A percentile compares a stretch with the other conserved stretches of the same genome.
These are phyloP conservation scores for Coptotermes formosanus DNA, from an alignment of 1,140 invertebrate genomes.

Conservation along the genomic window DNA sequence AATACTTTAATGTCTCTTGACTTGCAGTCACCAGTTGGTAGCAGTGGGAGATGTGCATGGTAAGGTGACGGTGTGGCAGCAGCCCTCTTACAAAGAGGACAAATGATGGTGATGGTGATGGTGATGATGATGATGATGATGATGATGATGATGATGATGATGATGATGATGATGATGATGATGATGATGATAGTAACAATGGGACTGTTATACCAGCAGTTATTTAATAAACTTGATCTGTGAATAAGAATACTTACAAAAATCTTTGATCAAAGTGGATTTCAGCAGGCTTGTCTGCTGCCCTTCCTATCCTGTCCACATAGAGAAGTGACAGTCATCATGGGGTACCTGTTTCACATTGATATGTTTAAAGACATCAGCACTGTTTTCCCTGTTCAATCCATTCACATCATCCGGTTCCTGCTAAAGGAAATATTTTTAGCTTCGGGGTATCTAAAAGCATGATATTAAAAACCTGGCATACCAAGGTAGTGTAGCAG, in stretches of 20 bases:
- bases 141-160: not conserved
- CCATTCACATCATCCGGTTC: not conserved
- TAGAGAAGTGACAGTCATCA: not conserved
- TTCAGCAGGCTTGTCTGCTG: not conserved
- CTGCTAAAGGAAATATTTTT: not conserved
- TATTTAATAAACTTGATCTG: slow-evolving; percentile 1
- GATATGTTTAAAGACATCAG: not conserved
- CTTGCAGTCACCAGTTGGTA: not conserved
- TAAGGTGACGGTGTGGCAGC: not conserved
- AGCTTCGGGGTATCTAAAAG: too few relatives aligned
- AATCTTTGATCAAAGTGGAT: not conserved
- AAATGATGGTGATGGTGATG: not conserved
- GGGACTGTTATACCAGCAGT: not conserved
- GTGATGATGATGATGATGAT: not conserved
- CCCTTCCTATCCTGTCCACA: not conserved
- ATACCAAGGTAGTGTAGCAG: too few relatives aligned
- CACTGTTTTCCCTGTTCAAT: not conserved
- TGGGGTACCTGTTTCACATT: not conserved
- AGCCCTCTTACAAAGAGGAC: not conserved
- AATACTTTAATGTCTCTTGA: not conserved
- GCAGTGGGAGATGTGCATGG: not conserved
- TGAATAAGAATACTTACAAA: not conserved
- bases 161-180: too few relatives aligned
- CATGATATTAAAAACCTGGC: too few relatives aligned
- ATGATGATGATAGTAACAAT: not conserved